Evolutionary conservation across 2,797 vertebrate genomes (phyloP), one percentile per base, ranked within the genome.

Genomic region (Sternotherus odoratus): DNA sequence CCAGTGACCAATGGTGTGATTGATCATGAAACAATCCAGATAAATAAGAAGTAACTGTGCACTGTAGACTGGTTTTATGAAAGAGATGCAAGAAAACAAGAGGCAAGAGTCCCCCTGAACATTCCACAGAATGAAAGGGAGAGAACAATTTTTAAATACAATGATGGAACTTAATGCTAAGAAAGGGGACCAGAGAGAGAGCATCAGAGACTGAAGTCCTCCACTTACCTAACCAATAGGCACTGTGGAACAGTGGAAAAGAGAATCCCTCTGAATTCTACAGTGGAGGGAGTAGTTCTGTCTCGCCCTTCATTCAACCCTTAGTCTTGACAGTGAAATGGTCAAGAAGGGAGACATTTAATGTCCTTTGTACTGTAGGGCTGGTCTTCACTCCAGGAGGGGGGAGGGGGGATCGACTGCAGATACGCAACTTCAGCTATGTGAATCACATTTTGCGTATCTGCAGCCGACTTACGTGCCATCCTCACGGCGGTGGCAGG

Each of bases 191-290:
- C 2, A 8, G 82, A 83, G 66, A 66, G 66, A n/a, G 57, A 48
- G 1, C 56, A 2, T 50, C 11, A 8, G 30, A 26, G 43, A 33
- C 11, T 21, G 28, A 56, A 43, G 21, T 69, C 66, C 36, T 39
- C n/a, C 66, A 69, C 39, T 69, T 69, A 69, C 36, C n/a, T 23
- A 69, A 23, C 10, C 17, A 39, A 36, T 36, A n/a, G n/a, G 9
- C n/a, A 36, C 63, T 69, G 57, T 60, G 36, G n/a, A 39, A 12
- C 10, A 46, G 15, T 48, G 43, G 30, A 36, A 69, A 24, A 24
- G 43, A 48, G 43, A 48, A 39, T 56, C 17, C 51, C 36, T 57
- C 2, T 3, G 56, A 84, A 5, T 33, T 0, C 0, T 4, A 13
- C 43, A 81, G 85, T 39, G 86, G 77, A 10, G 51, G 74, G 30